Percentiles rank a stretch among this genome's conserved stretches.
phyloP scores from a whole-genome alignment of 2,113 vertebrate species.

The Myocastor coypus region DNA sequence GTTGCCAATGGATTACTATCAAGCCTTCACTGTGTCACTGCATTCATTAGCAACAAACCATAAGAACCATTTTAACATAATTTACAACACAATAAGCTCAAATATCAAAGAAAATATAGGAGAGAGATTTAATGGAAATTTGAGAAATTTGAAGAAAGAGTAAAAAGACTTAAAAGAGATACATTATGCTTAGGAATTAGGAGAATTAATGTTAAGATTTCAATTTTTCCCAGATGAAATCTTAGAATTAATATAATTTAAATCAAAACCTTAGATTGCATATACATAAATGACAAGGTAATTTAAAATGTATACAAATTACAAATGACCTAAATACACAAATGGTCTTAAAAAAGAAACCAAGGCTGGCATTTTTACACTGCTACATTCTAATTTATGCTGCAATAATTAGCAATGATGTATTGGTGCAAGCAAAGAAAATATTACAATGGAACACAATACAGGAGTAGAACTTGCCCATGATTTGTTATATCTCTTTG shows the following conservation, averaged over 20 bases:
- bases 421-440: not conserved
- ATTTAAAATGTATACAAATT: not conserved
- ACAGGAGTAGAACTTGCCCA: not conserved
- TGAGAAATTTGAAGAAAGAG: not conserved
- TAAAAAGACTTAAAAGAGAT: slow-evolving; percentile 1
- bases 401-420: not conserved
- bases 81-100: not conserved
- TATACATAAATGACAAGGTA: not conserved
- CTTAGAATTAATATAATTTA: slow-evolving; percentile 32
- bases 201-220: not conserved
- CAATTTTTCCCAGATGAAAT: not conserved
- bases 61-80: not conserved
- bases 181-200: not conserved
- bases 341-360: not conserved
- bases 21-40: too few species aligned
- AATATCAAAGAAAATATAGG: not conserved
- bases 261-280: not conserved
- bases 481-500: not conserved
- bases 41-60: not conserved
- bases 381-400: not conserved
- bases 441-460: not conserved
- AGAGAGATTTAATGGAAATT: not conserved
- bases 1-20: too few species aligned
- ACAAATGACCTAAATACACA: not conserved
- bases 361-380: not conserved